phyloP scores from a whole-genome alignment of 2,113 vertebrate species.

The Dasypus novemcinctus region DNA sequence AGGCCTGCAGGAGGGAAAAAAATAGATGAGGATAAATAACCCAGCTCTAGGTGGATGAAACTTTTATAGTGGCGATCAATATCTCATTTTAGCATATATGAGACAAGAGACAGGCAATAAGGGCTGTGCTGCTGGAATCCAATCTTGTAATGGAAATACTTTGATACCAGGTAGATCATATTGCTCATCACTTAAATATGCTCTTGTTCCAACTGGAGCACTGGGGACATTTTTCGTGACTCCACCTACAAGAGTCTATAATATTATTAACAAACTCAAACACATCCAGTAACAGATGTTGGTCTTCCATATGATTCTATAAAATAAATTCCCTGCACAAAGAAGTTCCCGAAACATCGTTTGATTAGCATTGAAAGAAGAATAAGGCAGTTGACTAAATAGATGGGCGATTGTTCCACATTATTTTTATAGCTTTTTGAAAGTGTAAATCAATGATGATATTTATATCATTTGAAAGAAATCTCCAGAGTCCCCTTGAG shows the following conservation, averaged over 20 bases:
- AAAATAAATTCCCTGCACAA: constrained; percentile 51
- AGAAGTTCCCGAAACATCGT: constrained; percentile 72
- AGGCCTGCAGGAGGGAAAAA: constrained; percentile 22
- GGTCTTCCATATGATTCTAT: constrained; percentile 61
- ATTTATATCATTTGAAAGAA: background rate
- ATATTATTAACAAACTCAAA: constrained; percentile 62
- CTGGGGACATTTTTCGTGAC: constrained; percentile 70
- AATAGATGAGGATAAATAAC: constrained; percentile 80
- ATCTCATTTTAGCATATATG: constrained; percentile 73
- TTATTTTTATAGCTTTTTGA: constrained; percentile 56
- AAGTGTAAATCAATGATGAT: background rate
- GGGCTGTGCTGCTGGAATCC: constrained; percentile 77
- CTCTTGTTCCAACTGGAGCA: constrained; percentile 81
- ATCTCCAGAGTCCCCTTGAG: background rate
- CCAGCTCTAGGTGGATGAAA: constrained; percentile 75
- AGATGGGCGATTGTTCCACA: constrained; percentile 12
- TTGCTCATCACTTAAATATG: constrained; percentile 90
- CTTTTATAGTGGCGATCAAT: constrained; percentile 81
- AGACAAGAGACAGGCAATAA: constrained; percentile 72
- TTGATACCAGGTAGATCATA: constrained; percentile 72
- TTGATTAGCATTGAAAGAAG: constrained; percentile 54
- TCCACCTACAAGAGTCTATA: constrained; percentile 19
- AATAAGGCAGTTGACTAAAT: constrained; percentile 40
- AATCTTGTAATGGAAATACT: constrained; percentile 80
- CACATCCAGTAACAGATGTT: constrained; percentile 40